These are phyloP conservation scores for Epizoanthus rinbou DNA, from an alignment of 92 coral and sea anemone genomes.

Conservation along the genomic window DNA sequence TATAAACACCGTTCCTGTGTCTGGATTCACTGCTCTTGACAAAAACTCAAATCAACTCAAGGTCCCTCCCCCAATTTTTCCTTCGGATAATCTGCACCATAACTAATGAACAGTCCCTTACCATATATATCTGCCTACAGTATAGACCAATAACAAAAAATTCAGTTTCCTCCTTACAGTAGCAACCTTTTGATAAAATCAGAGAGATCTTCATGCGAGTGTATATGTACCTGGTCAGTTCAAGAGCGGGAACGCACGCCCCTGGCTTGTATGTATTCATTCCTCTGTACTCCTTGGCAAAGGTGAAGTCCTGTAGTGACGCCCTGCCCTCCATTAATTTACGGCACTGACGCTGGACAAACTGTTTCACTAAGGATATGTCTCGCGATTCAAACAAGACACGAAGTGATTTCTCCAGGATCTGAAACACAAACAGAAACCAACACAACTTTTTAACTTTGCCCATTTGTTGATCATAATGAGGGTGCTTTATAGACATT, in stretches of 20 bases:
- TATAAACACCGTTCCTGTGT: too few species aligned
- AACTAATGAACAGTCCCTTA: too few species aligned
- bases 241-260: conserved; percentile 98
- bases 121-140: too few species aligned
- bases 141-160: too few species aligned
- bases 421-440: conserved; percentile 46
- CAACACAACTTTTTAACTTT: too few species aligned
- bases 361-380: conserved; percentile 85
- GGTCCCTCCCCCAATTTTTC: too few species aligned
- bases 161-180: too few species aligned
- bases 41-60: too few species aligned
- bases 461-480: too few species aligned
- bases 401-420: conserved; percentile 90
- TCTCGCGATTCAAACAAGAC: conserved; percentile 86
- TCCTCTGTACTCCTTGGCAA: conserved; percentile 98
- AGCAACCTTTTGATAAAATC: background rate
- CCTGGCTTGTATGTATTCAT: conserved; percentile 91
- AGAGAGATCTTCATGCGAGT: background rate
- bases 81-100: too few species aligned
- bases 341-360: conserved; percentile 91
- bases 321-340: conserved; percentile 91
- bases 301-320: conserved; percentile 86
- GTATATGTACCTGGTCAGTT: conserved; percentile 73
- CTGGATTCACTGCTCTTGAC: too few species aligned
- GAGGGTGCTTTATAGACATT: too few species aligned